Evolutionary conservation across 35 echinoderm and acorn worm species (phyloP).

Genomic region (Acanthaster planci): DNA sequence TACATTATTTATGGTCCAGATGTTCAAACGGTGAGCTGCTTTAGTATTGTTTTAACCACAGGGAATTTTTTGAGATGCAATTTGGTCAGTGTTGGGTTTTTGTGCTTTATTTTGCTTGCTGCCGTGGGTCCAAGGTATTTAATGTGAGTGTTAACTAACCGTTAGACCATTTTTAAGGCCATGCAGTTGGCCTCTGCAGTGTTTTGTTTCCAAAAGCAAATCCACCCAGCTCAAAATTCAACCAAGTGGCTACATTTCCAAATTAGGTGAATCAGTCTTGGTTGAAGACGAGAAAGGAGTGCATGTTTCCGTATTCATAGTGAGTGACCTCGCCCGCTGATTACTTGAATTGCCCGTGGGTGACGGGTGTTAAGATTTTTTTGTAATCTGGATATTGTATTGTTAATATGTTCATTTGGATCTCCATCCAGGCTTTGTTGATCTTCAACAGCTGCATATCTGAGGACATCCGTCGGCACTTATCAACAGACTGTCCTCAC

Average conservation of each 20-base stretch:
- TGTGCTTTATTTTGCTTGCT: not conserved
- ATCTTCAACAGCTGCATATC: constrained; percentile 17
- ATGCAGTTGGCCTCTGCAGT: no score
- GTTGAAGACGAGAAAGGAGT: no score
- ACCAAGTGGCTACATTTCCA: no score
- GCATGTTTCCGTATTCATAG: no score
- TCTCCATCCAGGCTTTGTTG: not conserved
- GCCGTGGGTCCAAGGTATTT: not conserved
- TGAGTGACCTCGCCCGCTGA: no score
- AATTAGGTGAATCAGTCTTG: no score
- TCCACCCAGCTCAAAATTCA: no score
- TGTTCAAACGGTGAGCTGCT: constrained; percentile 38
- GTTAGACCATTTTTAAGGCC: no score
- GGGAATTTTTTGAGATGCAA: not conserved
- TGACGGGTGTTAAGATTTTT: not conserved
- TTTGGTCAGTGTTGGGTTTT: not conserved
- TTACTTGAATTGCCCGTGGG: no score
- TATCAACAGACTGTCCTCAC: not conserved
- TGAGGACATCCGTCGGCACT: not conserved
- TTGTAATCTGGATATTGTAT: not conserved
- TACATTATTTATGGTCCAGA: constrained; percentile 68
- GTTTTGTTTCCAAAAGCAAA: no score
- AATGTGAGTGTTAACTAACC: not conserved
- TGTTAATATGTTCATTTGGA: not conserved
- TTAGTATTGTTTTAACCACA: no score